Conservation (phyloP, 2,797 vertebrate species). For the Xiphophorus birchmanni region DNA sequence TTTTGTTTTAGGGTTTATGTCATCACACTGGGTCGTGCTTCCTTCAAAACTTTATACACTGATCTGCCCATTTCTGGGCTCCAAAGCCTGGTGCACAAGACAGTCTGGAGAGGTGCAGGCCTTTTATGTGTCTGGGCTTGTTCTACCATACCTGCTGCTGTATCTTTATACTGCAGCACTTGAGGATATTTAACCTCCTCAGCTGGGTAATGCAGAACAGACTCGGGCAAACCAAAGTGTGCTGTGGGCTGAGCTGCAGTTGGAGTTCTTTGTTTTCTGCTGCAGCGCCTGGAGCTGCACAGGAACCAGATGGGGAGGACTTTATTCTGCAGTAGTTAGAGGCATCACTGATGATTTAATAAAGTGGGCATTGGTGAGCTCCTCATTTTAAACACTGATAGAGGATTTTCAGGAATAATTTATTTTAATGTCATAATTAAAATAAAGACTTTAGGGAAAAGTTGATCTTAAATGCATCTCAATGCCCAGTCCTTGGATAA, state of each 20-base stretch:
- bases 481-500: neutral
- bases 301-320: slow-evolving; percentile 23
- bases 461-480: neutral
- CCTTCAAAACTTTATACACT: slow-evolving; percentile 3
- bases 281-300: slow-evolving; percentile 24
- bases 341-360: slow-evolving; percentile 20
- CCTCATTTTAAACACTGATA: neutral
- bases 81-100: slow-evolving; percentile 49
- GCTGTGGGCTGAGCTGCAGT: slow-evolving; percentile 30
- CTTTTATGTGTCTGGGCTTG: slow-evolving; percentile 71
- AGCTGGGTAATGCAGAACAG: slow-evolving; percentile 55
- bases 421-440: neutral
- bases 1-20: slow-evolving; percentile 32
- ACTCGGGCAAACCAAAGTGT: slow-evolving; percentile 45
- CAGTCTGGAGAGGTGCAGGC: slow-evolving; percentile 33
- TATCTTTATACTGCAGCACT: slow-evolving; percentile 34
- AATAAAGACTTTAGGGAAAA: no score
- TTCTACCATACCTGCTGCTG: slow-evolving; percentile 69
- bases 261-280: slow-evolving; percentile 11
- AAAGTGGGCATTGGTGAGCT: neutral
- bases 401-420: neutral
- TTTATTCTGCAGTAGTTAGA: slow-evolving; percentile 21
- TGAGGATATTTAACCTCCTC: slow-evolving; percentile 40
- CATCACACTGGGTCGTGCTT: slow-evolving; percentile 1
- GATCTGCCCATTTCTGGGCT: slow-evolving; percentile 19